Evolutionary conservation across 2,797 vertebrate species (phyloP), one percentile per base, ranked within the genome.

Genomic region (Psittacula derbiana): DNA sequence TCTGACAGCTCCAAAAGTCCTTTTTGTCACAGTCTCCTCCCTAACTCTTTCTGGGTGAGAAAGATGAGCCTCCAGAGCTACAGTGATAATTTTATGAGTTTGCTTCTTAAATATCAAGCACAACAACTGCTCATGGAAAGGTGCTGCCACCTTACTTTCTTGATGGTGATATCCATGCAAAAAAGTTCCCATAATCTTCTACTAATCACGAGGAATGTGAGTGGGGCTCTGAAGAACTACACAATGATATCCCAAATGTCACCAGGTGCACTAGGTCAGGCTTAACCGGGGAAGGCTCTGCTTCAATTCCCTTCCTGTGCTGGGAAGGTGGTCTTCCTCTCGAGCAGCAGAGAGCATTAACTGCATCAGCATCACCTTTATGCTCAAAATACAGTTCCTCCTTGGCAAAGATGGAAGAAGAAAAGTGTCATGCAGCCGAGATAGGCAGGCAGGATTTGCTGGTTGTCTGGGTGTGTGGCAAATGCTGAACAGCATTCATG

Each of bases 81-180:
- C 2, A 46, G 61, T 0, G 44, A 93, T 87, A 86, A 86, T 95
- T 97, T 95, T 90, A 85, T 81, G 83, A 90, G 64, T 15, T 92
- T 61, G 31, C 49, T 85, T 92, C 91, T 90, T 88, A 89, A 70
- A 71, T 92, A 78, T 36, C 74, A 64, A 60, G 14, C 25, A 13
- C 0, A 6, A 74, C 55, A 91, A 92, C 3, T 10, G 72, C 60
- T 85, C 55, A 8, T 4, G 57, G 64, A 92, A 83, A 82, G 9
- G 0, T 12, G 12, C 76, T 84, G 71, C 40, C 71, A 70, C 60
- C 76, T 92, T 52, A 50, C 60, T 88, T 80, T 46, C 50, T 40
- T 57, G 71, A 64, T 10, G 38, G 57, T 66, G 57, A 93, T 74
- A 86, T 24, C 80, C 88, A 18, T 85, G 64, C 50, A 82, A 64